Evolutionary conservation across 2,113 vertebrate species (phyloP), one percentile per base, ranked within the genome.

Genomic region (Megaceryle torquata): DNA sequence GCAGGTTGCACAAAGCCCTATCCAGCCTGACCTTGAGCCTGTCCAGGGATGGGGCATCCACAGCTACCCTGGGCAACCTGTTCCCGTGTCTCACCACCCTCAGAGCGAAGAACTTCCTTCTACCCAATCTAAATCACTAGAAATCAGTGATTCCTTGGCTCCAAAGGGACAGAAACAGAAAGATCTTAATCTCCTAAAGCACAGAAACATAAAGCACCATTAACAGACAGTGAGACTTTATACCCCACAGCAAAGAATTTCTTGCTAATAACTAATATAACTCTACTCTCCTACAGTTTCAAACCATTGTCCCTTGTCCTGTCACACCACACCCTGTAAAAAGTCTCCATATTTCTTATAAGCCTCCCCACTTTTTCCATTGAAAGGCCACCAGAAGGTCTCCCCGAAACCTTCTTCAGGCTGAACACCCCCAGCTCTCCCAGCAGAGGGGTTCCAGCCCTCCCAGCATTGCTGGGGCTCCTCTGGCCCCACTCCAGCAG

Each of bases 341-440:
- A 51, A 39, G 4, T 7, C 10, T 13, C 3, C 11, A 3, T 10
- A 33, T 70, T 41, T 67, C 15, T 50, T 14, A 3, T 2, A 54
- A 77, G 17, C 50, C 35, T 15, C 39, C 5, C 46, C 46, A 48
- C 46, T 39, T 29, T 2, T 6, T 1, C 0, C 1, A 18, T 5
- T 31, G 20, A 57, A 21, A 44, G 19, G 10, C 43, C 6, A 1
- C 56, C 15, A 1, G 3, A 8, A 18, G 6, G 37, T 29, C 6
- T 81, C 31, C 61, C 13, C 0, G 0, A 15, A 54, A 15, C 4
- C 25, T 31, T 43, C 16, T 54, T 6, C 28, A 44, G 14, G 48
- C 70, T 50, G n/a, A 19, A 11, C 24, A 51, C 10, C 35, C 22
- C 11, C 17, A 35, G 2, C 33, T 60, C n/a, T 11, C 44, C 43